Evolutionary conservation across 2,888 invertebrate genomes (phyloP).

Genomic region (Stegana nigrithorax): DNA sequence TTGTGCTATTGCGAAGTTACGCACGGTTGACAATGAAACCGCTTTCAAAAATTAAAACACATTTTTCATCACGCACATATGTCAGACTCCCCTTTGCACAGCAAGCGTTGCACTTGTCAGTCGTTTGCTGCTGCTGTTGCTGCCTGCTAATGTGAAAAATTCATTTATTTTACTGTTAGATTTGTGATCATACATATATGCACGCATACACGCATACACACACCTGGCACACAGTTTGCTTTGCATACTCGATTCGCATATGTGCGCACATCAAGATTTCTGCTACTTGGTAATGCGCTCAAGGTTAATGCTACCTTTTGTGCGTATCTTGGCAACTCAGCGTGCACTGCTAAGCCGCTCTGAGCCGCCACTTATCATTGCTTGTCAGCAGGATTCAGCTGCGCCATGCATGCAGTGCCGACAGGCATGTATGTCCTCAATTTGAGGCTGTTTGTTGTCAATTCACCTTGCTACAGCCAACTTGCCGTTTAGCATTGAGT

Average conservation of each 20-base stretch:
- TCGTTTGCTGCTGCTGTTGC: conserved; percentile 40
- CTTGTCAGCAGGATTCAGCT: background rate
- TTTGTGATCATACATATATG: conserved; percentile 58
- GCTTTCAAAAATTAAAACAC: conserved; percentile 67
- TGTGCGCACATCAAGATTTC: too few species aligned
- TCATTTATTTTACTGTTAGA: conserved; percentile 56
- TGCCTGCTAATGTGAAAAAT: conserved; percentile 58
- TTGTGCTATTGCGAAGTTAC: too few species aligned
- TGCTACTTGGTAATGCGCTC: too few species aligned
- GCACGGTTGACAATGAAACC: conserved; percentile 65
- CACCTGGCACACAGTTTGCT: background rate
- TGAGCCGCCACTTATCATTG: background rate
- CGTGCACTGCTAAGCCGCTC: background rate
- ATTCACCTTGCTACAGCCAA: background rate
- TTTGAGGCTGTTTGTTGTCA: background rate
- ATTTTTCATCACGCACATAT: conserved; percentile 59
- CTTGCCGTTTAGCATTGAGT: too few species aligned
- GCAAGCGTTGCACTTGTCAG: conserved; percentile 23
- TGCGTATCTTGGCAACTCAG: too few species aligned
- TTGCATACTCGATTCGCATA: too few species aligned
- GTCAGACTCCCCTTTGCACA: background rate
- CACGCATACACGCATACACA: conserved; percentile 17
- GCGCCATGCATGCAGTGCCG: background rate
- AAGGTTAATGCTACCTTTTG: background rate
- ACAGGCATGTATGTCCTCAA: background rate